Evolutionary conservation across 2,797 vertebrate genomes (phyloP).

Genomic region (Brachyalestes nurse): DNA sequence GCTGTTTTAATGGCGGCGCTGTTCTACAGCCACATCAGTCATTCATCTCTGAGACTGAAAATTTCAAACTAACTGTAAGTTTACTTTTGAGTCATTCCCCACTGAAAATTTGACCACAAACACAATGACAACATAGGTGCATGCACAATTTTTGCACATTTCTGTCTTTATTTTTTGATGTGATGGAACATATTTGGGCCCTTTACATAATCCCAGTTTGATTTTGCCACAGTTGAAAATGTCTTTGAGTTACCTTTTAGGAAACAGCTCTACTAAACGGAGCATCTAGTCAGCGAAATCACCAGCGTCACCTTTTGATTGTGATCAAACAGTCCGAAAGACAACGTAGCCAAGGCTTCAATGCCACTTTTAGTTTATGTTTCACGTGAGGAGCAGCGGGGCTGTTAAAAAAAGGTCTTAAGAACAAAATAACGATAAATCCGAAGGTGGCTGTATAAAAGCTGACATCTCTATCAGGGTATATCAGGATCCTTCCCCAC

Average conservation of each 20-base stretch:
- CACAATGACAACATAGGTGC: background rate
- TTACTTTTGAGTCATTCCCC: background rate
- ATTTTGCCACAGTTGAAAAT: background rate
- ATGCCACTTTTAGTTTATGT: constrained; percentile 81
- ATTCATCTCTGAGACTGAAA: constrained; percentile 36
- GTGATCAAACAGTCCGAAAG: constrained; percentile 40
- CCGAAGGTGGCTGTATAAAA: constrained; percentile 94
- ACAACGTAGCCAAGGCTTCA: constrained; percentile 67
- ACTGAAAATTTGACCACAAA: background rate
- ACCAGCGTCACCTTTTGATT: constrained; percentile 17
- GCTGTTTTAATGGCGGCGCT: constrained; percentile 65
- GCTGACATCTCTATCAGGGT: constrained; percentile 99
- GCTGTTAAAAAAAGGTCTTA: constrained; percentile 93
- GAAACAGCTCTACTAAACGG: background rate
- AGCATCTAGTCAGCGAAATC: constrained; percentile 15
- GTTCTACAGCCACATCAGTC: constrained; percentile 67
- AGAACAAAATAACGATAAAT: constrained; percentile 99
- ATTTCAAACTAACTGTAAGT: background rate
- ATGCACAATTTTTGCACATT: background rate
- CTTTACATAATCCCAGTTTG: background rate
- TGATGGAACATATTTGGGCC: background rate
- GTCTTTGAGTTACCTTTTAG: background rate
- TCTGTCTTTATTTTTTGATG: too few species aligned
- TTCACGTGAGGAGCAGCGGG: constrained; percentile 90
- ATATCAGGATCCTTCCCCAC: constrained; percentile 99